These are phyloP conservation scores for Melanargia galathea DNA, from an alignment of 2,888 invertebrate species.

Conservation along the genomic window DNA sequence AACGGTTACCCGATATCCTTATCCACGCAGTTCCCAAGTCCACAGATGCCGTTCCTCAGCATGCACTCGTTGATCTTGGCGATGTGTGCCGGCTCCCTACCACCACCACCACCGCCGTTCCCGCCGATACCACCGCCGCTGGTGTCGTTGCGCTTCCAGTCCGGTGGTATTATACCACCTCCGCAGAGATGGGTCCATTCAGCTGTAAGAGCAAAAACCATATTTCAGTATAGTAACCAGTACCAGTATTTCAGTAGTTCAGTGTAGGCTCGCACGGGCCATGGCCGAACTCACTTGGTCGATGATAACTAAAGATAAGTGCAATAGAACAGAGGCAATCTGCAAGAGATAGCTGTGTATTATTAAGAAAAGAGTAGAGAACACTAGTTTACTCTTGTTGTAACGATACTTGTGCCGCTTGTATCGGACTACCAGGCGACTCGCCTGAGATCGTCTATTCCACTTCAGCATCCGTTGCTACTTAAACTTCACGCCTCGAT, in stretches of 20 bases:
- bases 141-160: slow-evolving; percentile 69
- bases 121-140: slow-evolving; percentile 46
- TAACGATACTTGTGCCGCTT: too few species aligned
- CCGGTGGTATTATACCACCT: slow-evolving; percentile 64
- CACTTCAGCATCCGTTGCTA: too few species aligned
- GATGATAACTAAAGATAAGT: too few species aligned
- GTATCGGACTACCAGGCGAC: too few species aligned
- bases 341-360: too few species aligned
- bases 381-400: too few species aligned
- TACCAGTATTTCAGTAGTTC: too few species aligned
- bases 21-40: slow-evolving; percentile 88
- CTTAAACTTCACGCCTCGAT: too few species aligned
- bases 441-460: too few species aligned
- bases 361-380: too few species aligned
- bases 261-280: background rate
- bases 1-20: slow-evolving; percentile 83
- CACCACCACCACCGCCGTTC: slow-evolving; percentile 42
- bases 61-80: slow-evolving; percentile 88
- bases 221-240: background rate
- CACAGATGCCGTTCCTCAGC: slow-evolving; percentile 88
- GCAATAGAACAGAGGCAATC: too few species aligned
- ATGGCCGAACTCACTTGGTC: too few species aligned
- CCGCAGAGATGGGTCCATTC: slow-evolving; percentile 84
- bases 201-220: slow-evolving; percentile 58
- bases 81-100: slow-evolving; percentile 52